Evolutionary conservation across 2,113 vertebrate species (phyloP).

Genomic region (Diadophis punctatus): DNA sequence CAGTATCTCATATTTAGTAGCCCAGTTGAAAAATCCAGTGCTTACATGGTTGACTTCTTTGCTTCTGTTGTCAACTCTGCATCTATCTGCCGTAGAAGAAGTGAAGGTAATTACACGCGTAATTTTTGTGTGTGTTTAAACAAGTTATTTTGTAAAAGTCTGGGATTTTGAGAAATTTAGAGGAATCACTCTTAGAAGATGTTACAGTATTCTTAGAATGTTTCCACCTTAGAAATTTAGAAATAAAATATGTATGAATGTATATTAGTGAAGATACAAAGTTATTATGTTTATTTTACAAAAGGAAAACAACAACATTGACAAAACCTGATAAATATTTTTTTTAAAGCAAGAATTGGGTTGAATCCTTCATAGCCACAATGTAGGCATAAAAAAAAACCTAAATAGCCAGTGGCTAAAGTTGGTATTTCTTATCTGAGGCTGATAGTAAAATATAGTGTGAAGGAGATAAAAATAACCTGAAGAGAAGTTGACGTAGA

Average conservation of each 20-base stretch:
- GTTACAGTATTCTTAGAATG: background rate
- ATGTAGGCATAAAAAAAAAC: background rate
- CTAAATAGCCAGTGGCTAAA: background rate
- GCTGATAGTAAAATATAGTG: background rate
- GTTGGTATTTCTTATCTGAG: background rate
- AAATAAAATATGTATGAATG: background rate
- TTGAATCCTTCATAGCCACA: background rate
- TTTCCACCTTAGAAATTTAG: background rate
- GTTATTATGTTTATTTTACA: background rate
- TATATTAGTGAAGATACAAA: background rate
- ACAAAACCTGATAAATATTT: background rate
- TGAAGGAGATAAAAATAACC: background rate
- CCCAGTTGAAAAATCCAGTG: conserved; percentile 74
- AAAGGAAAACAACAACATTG: background rate
- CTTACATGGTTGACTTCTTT: conserved; percentile 84
- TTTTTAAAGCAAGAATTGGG: background rate
- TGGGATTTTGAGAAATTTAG: background rate
- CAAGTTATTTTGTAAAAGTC: background rate
- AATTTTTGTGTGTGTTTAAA: background rate
- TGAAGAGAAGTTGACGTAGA: background rate
- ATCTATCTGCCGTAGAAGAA: conserved; percentile 79
- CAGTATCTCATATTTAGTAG: conserved; percentile 78
- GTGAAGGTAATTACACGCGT: conserved; percentile 75
- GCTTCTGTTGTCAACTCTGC: conserved; percentile 80
- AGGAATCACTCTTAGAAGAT: background rate